A percentile compares a stretch with the other conserved stretches of the same genome.
phyloP scores from a whole-genome alignment of 2,888 invertebrate species.

The Mesoligia furuncula region DNA sequence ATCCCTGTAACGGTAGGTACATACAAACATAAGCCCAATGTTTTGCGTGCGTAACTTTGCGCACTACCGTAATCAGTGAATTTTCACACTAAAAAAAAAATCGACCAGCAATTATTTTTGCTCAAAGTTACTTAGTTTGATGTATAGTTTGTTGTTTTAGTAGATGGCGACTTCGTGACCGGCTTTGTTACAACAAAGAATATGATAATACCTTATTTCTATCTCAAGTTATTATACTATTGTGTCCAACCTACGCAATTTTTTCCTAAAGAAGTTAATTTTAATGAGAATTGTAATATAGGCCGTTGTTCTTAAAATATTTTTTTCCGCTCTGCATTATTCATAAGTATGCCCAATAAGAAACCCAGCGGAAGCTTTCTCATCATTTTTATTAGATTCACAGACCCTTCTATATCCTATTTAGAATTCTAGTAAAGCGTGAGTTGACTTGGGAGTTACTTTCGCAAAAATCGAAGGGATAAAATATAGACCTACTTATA shows the following conservation, averaged over 20 bases:
- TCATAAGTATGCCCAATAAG: conserved; percentile 67
- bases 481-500: background rate
- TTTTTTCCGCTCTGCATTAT: conserved; percentile 65
- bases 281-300: conserved; percentile 48
- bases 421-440: conserved; percentile 56
- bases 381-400: conserved; percentile 68
- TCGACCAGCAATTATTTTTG: background rate
- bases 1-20: no score
- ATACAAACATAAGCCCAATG: background rate
- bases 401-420: conserved; percentile 63
- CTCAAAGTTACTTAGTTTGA: background rate
- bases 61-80: background rate
- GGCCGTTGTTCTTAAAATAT: conserved; percentile 59
- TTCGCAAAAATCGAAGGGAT: background rate
- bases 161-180: background rate
- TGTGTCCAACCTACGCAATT: conserved; percentile 12
- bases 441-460: conserved; percentile 25
- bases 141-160: background rate
- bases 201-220: background rate
- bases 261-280: conserved; percentile 41
- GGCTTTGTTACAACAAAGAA: background rate
- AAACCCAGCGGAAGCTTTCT: conserved; percentile 62
- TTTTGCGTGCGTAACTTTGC: background rate
- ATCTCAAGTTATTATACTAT: conserved; percentile 17
- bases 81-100: background rate